phyloP scores from a whole-genome alignment of 2,113 vertebrate genomes.

The Fulica atra region DNA sequence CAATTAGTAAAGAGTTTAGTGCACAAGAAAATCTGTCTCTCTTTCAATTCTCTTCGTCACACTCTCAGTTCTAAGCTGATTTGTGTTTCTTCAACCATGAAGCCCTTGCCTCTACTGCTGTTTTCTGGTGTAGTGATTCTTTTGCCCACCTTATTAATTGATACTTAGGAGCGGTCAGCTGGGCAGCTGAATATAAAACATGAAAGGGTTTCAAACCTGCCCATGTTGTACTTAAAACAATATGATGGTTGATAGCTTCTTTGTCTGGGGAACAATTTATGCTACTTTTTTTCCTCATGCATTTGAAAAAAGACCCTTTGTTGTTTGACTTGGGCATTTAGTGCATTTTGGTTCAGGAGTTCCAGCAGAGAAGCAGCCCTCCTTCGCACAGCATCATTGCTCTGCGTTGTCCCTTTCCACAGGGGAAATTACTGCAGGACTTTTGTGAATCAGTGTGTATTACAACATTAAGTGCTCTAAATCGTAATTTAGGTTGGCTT shows the following conservation, averaged over 20 bases:
- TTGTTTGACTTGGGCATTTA: not conserved
- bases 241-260: not conserved
- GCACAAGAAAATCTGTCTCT: conserved; percentile 54
- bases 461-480: not conserved
- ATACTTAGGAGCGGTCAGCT: not conserved
- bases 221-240: not conserved
- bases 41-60: conserved; percentile 29
- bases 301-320: not conserved
- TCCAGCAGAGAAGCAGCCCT: not conserved
- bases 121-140: conserved; percentile 38
- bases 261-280: not conserved
- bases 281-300: not conserved
- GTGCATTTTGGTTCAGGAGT: not conserved
- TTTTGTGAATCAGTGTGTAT: not conserved
- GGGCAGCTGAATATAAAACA: not conserved
- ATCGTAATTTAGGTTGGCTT: not conserved
- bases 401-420: not conserved
- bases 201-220: not conserved
- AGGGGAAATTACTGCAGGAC: not conserved
- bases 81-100: conserved; percentile 27
- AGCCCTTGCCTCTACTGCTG: conserved; percentile 1
- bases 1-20: conserved; percentile 34
- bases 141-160: conserved; percentile 10
- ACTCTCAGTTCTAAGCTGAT: not conserved
- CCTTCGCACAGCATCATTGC: not conserved